Evolutionary conservation across 2,113 vertebrate species (phyloP).

Genomic region (Pseudorectes ferrugineus): DNA sequence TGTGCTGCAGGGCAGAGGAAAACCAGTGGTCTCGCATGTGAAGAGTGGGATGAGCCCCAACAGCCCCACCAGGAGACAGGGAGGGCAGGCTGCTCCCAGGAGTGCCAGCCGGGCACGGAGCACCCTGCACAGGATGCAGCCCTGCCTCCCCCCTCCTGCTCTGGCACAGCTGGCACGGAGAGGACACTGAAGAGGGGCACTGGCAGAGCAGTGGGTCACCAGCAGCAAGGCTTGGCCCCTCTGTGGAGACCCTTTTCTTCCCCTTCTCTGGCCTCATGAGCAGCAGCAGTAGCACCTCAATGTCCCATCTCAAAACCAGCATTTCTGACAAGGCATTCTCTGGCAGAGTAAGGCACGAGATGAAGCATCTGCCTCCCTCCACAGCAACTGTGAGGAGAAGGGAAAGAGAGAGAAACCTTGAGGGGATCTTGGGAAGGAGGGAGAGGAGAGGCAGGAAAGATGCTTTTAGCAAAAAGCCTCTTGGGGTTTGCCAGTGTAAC

Average conservation of each 20-base stretch:
- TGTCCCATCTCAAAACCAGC: background rate
- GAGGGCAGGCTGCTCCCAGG: background rate
- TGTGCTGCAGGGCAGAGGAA: background rate
- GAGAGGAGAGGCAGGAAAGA: background rate
- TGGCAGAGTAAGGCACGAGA: background rate
- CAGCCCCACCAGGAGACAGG: rapidly evolving
- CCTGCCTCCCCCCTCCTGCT: rapidly evolving
- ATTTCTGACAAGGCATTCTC: background rate
- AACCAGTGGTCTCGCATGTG: rapidly evolving
- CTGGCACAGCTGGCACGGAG: background rate
- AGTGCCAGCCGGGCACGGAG: background rate
- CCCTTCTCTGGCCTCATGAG: background rate
- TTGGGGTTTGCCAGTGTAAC: background rate
- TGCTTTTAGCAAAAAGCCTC: background rate
- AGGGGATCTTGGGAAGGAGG: background rate
- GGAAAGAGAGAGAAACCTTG: background rate
- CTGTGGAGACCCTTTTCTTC: background rate
- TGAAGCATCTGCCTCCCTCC: background rate
- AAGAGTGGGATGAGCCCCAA: background rate
- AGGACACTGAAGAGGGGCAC: background rate
- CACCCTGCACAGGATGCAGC: background rate
- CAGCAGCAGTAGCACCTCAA: rapidly evolving
- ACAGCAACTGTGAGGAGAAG: background rate
- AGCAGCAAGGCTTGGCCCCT: background rate
- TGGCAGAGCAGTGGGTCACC: background rate